Percentiles rank a stretch among this genome's conserved stretches.
Conservation (phyloP, 1,140 invertebrate genomes). For the Harpegnathos saltator region DNA sequence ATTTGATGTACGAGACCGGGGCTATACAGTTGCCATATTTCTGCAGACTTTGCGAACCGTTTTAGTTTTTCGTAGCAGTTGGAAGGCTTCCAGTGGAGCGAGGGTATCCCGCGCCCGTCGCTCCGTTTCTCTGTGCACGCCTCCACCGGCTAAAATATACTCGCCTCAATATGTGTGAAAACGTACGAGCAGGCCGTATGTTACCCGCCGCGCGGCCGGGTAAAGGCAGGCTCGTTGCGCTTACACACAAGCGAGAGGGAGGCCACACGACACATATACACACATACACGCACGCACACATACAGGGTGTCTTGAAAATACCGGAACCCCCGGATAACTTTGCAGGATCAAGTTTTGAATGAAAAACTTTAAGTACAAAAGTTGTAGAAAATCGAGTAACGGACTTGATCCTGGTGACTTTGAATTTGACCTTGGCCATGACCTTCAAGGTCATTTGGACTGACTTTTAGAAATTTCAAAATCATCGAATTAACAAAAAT, state of each 20-base stretch:
- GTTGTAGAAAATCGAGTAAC: no score
- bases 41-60: conserved; percentile 81
- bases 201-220: conserved; percentile 54
- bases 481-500: no score
- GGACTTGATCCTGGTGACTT: no score
- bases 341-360: no score
- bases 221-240: conserved; percentile 9
- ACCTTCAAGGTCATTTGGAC: no score
- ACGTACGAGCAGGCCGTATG: conserved; percentile 72
- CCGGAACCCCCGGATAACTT: no score
- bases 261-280: not conserved
- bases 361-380: no score
- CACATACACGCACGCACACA: no score
- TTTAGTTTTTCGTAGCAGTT: conserved; percentile 81
- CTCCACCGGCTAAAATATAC: conserved; percentile 75
- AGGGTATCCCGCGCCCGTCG: conserved; percentile 30
- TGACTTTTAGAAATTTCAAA: no score
- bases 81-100: conserved; percentile 78
- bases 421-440: no score
- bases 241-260: not conserved
- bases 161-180: conserved; percentile 79
- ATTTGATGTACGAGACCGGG: conserved; percentile 79
- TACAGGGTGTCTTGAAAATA: no score
- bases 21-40: conserved; percentile 80
- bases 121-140: conserved; percentile 19